These are phyloP conservation scores for Meganola albula DNA, from an alignment of 2,888 invertebrate species.

Conservation along the genomic window DNA sequence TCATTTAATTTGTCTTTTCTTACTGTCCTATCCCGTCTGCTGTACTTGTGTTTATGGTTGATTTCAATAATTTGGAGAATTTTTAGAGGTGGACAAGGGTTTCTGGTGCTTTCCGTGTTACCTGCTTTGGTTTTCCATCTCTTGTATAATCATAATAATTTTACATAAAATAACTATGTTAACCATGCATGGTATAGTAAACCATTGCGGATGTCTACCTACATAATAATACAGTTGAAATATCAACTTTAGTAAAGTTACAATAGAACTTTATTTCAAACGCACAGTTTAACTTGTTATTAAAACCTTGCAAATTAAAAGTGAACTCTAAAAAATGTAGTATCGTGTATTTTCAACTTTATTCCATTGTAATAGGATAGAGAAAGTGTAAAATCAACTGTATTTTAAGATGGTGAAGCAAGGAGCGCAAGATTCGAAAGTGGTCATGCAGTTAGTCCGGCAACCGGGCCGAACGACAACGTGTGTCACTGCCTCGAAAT, in stretches of 20 bases:
- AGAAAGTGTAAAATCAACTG: slow-evolving; percentile 11
- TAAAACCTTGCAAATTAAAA: slow-evolving; percentile 15
- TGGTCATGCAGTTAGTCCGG: slow-evolving; percentile 47
- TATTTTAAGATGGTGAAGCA: slow-evolving; percentile 7
- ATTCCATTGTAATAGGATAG: slow-evolving; percentile 5
- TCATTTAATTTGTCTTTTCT: too few relatives aligned
- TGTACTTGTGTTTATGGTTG: too few relatives aligned
- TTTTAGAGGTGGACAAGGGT: too few relatives aligned
- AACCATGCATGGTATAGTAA: slow-evolving; percentile 19
- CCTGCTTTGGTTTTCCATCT: neutral
- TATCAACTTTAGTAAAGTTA: too few relatives aligned
- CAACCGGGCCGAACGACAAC: slow-evolving; percentile 31
- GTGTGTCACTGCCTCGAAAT: slow-evolving; percentile 25
- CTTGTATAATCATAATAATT: slow-evolving; percentile 25
- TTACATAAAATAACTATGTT: slow-evolving; percentile 21
- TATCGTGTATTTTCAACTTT: slow-evolving; percentile 5
- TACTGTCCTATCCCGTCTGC: too few relatives aligned
- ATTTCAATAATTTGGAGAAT: too few relatives aligned
- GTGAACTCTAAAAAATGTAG: neutral
- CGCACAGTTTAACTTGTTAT: slow-evolving; percentile 20
- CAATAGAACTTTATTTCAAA: slow-evolving; percentile 11
- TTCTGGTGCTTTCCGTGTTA: too few relatives aligned
- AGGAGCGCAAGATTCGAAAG: slow-evolving; percentile 53
- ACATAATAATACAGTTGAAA: slow-evolving; percentile 12
- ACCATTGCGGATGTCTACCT: slow-evolving; percentile 30